Evolutionary conservation across 2,113 vertebrate genomes (phyloP), one percentile per base, ranked within the genome.

Genomic region (Boleophthalmus pectinirostris): DNA sequence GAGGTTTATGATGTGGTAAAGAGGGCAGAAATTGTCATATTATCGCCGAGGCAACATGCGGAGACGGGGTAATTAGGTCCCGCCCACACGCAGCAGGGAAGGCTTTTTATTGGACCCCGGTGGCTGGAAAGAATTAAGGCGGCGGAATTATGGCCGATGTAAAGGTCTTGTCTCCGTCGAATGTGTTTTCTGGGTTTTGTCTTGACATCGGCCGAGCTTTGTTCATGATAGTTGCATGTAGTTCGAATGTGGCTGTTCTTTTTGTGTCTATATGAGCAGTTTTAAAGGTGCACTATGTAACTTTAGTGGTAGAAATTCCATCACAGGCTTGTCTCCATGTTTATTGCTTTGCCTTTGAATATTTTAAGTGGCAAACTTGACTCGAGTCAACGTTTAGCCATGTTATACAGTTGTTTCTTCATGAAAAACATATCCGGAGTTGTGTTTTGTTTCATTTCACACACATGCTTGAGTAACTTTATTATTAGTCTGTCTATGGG

Each of bases 41-140:
- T 64, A 64, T 64, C 61, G 33, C 61, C 61, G 18, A 18, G 6
- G 61, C 61, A 18, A 20, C 61, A 64, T 13, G 33, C 15, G n/a
- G 20, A 43, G 33, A 20, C 9, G n/a, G 10, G 29, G 61, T 20
- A 64, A 64, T 43, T 38, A 64, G 33, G 35, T 64, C 61, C 61
- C 61, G 61, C 61, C 61, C 33, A 64, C 61, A 43, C 18, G 1
- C 61, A n/a, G 33, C 33, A 35, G 33, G 35, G 61, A 43, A 12
- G 61, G 15, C 18, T 38, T n/a, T 33, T 35, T 63, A 63, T 35
- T 38, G 60, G 60, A 29, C 61, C 18, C 35, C 3, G n/a, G 33
- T 63, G 60, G 60, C 25, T 63, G 60, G 60, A 63, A 63, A 63
- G 60, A 25, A 33, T 63, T 63, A 63, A 16, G 24, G 58, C 16